phyloP scores from a whole-genome alignment of 2,797 vertebrate species.

The Rhinoraja longicauda region DNA sequence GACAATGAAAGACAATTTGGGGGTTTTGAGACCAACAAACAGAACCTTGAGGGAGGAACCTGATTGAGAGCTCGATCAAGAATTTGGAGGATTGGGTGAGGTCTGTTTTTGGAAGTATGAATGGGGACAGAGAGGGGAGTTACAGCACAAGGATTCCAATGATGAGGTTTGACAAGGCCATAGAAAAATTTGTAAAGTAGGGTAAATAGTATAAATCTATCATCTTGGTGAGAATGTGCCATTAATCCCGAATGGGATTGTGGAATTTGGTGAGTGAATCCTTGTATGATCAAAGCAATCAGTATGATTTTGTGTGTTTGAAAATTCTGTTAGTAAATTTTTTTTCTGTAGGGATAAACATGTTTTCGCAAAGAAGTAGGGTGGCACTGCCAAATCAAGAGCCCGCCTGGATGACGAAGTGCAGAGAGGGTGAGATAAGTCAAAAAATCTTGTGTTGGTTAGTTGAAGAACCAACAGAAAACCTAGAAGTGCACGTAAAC shows the following conservation, averaged over 20 bases:
- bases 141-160: not conserved
- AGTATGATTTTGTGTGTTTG: too few species aligned
- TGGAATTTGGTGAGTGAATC: not conserved
- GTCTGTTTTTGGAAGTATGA: not conserved
- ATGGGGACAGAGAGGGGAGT: too few species aligned
- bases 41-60: not conserved
- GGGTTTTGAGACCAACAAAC: not conserved
- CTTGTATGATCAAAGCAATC: not conserved
- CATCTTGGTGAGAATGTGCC: too few species aligned
- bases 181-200: not conserved
- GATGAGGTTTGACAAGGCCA: not conserved
- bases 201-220: not conserved
- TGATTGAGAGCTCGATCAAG: not conserved
- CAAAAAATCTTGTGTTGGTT: too few species aligned
- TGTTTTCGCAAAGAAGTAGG: too few species aligned
- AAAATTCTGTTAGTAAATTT: not conserved
- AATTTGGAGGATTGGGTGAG: not conserved
- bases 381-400: too few species aligned
- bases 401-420: too few species aligned
- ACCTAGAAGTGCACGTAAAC: too few species aligned
- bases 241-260: not conserved
- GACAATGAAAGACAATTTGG: not conserved
- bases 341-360: not conserved
- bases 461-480: too few species aligned
- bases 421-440: too few species aligned